Base-by-base conservation (phyloP, 2,888 invertebrate genomes). In the Venusia cambrica region DNA sequence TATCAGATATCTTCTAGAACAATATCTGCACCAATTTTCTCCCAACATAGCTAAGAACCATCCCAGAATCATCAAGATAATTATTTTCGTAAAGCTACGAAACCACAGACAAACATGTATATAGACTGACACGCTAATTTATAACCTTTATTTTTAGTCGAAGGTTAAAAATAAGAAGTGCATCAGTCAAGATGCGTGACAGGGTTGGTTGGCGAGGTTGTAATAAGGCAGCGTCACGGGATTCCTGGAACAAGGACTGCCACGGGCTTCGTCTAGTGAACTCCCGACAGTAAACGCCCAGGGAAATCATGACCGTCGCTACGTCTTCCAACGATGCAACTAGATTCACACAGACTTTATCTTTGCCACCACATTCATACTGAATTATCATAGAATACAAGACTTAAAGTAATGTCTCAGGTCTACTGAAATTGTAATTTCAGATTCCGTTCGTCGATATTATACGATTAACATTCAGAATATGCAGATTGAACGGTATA, bases 271-370 rank as follows among this genome's bases (percentile, higher is more conserved):
- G 47, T 48, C 61, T 49, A 62, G 63, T 67, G 58, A 63, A 68
- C 59, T 62, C 61, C 28, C 68, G 62, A 68, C 73, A 62, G 61
- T 57, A 51, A 57, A 72, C 65, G 71, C 66, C 81, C 64, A 63
- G 80, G 83, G 83, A 84, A 84, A 83, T 83, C 80, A 81, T 72
- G 62, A 61, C 57, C 61, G 64, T 58, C 62, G 63, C 57, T 50
- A 49, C 50, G 51, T 51, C 38, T 40, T 35, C 28, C 36, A 27
- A 34, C 34, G 17, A 27, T 17, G 27, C 21, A 19, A 16, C 24
- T 32, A 45, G 31, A 18, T 31, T 38, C 37, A 41, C 42, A 46
- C 24, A 34, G 38, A 39, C 41, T 50, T 37, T 27, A 45, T 44
- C 28, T 40, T 27, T 21, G 22, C 20, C 24, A n/a, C 36, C 22